Base-by-base conservation (phyloP, 1,140 invertebrate species). In the Planococcus citri region DNA sequence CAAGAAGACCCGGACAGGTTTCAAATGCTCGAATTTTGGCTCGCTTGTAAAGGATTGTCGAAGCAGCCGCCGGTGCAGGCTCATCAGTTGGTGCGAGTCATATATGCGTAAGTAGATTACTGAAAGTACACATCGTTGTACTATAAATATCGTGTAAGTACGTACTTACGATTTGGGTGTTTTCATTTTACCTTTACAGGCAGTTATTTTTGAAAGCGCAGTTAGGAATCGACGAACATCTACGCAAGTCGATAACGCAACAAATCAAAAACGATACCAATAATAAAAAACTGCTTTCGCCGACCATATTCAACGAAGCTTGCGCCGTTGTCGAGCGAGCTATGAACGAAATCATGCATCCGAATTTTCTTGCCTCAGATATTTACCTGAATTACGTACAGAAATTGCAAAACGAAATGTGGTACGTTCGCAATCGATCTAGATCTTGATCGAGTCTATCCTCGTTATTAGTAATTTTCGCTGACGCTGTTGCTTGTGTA, bases 301-400 rank as follows among this genome's bases (percentile, higher is more conserved):
- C 69, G 22, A 64, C 57, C 70, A 81, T 90, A 67, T 89, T 89
- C 76, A 86, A 89, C 76, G 80, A 80, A 73, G 87, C 86, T 57
- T 87, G 89, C 75, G 74, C 78, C 21, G 84, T 92, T 79, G 89
- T 95, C 71, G 90, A 93, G 78, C 82, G 83, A 51, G 83, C 87
- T 37, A 93, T 96, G 76, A 87, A 86, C 72, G 87, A 89, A 75
- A 89, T 91, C 27, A 90, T 90, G 61, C 95, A 95, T 80, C 89
- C 89, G 51, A 90, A 90, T 78, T 97, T 97, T 79, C 83, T 96
- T 71, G 87, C 87, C 74, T 94, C 91, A 72, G 92, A 95, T 74
- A 84, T 92, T 76, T 97, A 95, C 82, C 84, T 95, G 75, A 84
- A 90, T 76, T 90, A 93, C 80, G 87, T 95, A 75, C 87, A 91